These are phyloP conservation scores for Nibea coibor DNA, from an alignment of 2,113 vertebrate genomes.

Conservation along the genomic window DNA sequence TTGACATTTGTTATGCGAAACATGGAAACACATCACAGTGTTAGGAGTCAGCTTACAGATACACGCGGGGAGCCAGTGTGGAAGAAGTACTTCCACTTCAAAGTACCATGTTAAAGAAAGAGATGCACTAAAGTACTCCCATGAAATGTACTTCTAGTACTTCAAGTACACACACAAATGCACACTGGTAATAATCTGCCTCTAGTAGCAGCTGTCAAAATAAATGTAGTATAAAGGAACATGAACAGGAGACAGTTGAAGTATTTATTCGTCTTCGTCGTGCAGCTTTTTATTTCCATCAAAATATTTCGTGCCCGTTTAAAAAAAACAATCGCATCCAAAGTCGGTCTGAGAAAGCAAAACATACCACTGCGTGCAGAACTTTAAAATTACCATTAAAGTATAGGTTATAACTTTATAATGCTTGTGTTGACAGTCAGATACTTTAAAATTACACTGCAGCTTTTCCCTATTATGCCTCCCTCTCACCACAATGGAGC, in stretches of 20 bases:
- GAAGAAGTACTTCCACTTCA: neutral
- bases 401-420: conserved; percentile 7
- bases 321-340: neutral
- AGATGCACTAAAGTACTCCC: neutral
- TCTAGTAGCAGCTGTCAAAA: neutral
- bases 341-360: conserved; percentile 8
- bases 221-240: neutral
- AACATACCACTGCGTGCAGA: conserved; percentile 1
- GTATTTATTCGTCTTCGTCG: neutral
- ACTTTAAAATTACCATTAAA: conserved; percentile 35
- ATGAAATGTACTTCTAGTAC: neutral
- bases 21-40: too few relatives aligned
- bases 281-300: neutral
- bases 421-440: conserved; percentile 38
- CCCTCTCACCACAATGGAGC: conserved; percentile 30
- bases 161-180: too few relatives aligned
- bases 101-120: neutral
- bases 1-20: neutral
- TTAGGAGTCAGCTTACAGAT: neutral
- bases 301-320: neutral
- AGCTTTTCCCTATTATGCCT: conserved; percentile 23
- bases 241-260: too few relatives aligned
- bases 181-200: neutral
- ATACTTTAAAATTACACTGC: conserved; percentile 36
- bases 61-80: neutral